phyloP scores from a whole-genome alignment of 1,140 invertebrate genomes.

The Ridgeia piscesae region DNA sequence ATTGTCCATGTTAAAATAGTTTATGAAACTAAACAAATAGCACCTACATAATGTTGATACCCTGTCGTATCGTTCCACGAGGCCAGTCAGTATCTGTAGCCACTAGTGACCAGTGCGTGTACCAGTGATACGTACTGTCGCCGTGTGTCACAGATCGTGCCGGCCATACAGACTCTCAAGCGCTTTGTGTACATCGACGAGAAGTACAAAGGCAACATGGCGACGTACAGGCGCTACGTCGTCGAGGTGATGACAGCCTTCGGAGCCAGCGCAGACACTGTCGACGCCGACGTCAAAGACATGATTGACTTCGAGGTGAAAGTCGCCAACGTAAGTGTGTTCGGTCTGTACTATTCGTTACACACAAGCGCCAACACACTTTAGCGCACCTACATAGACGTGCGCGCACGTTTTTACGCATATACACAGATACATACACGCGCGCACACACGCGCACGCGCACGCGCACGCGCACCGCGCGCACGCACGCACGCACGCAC shows the following conservation, averaged over 20 bases:
- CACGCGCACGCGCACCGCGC: no score
- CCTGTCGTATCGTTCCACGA: background rate
- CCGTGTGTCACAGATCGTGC: background rate
- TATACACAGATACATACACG: no score
- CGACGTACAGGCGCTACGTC: background rate
- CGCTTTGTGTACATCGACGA: background rate
- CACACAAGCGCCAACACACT: no score
- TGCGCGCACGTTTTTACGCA: no score
- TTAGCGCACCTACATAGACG: no score
- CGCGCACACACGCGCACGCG: no score
- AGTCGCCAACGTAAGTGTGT: background rate
- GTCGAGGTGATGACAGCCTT: background rate
- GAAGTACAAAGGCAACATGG: background rate
- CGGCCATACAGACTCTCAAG: background rate
- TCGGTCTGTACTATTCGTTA: no score
- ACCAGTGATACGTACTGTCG: background rate
- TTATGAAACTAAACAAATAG: no score
- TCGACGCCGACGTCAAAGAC: background rate
- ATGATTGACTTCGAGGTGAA: background rate
- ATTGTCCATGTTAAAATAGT: no score
- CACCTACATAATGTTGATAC: background rate
- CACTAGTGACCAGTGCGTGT: background rate
- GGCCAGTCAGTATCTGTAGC: background rate
- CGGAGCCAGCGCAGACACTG: background rate
- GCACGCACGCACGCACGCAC: no score